These are phyloP conservation scores for Acanthurus tractus DNA, from an alignment of 2,797 vertebrate genomes.

Conservation along the genomic window DNA sequence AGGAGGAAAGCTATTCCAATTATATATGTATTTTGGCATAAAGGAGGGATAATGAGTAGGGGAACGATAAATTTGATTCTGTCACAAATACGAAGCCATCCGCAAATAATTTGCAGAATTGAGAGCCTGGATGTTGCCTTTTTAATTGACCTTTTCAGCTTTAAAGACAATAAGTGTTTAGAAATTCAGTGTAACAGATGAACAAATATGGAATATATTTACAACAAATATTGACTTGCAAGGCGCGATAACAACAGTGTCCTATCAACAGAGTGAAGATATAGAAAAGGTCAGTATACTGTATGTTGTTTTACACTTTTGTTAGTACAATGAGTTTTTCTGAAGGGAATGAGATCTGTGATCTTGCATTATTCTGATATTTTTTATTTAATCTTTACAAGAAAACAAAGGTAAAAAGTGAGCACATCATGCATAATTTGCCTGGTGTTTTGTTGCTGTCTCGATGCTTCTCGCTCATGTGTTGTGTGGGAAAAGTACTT, in stretches of 20 bases:
- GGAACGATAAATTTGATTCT: slow-evolving; percentile 41
- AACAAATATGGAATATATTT: background rate
- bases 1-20: slow-evolving; percentile 42
- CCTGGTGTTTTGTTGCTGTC: background rate
- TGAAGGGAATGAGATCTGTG: background rate
- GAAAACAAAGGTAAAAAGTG: background rate
- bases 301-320: background rate
- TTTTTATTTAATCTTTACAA: background rate
- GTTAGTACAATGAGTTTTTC: background rate
- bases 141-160: background rate
- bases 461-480: background rate
- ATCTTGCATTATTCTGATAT: background rate
- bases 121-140: slow-evolving; percentile 29
- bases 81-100: slow-evolving; percentile 33
- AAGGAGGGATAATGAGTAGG: slow-evolving; percentile 40
- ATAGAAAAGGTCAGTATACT: background rate
- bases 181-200: slow-evolving; percentile 1
- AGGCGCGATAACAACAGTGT: background rate
- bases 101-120: slow-evolving; percentile 26
- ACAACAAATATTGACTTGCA: background rate
- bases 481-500: background rate
- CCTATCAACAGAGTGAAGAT: background rate
- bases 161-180: background rate
- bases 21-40: slow-evolving; percentile 36
- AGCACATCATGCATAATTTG: background rate